Base-by-base conservation (phyloP, 1,140 invertebrate species). In the Cheumatopsyche charites region DNA sequence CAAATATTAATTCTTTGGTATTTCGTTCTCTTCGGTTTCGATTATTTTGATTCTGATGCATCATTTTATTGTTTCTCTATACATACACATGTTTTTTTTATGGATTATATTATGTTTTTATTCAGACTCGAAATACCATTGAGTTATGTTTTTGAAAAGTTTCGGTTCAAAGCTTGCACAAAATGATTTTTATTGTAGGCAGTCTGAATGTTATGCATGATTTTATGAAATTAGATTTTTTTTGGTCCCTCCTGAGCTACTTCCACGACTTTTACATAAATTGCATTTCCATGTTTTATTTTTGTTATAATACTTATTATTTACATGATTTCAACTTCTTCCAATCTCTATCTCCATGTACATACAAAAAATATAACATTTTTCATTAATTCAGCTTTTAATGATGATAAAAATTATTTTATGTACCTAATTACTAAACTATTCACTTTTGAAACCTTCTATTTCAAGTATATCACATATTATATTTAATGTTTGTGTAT, bases 1-100 rank as follows among this genome's bases (percentile, higher is more conserved):
- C 17, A 55, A 68, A 68, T 12, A 29, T 1, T 41, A 67, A 63
- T 15, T 68, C 55, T 25, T 55, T 68, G 66, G 66, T 68, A 68
- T 68, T 55, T 68, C 66, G 41, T 36, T 19, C 29, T n/a, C 7
- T 63, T 42, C 36, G 12, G 13, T 63, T 23, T 63, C 6, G 15
- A 7, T 63, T 63, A 63, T 7, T 63, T 63, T 36, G 2, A 13
- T 19, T n/a, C n/a, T n/a, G n/a, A n/a, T n/a, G n/a, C n/a, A n/a
- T n/a, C n/a, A n/a, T n/a, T n/a, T 55, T 21, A 62, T 36, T 26
- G 26, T 62, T n/a, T 36, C n/a, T n/a, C n/a, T n/a, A n/a, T n/a
- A 49, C 4, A 5, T 5, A 49, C 13, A 3, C 3, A 49, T 49
- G 3, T 36, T 3, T 36, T 36, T 36, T 36, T 36, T 4, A 4